A percentile compares a stretch with the other conserved stretches of the same genome.
These are phyloP conservation scores for Denticeps clupeoides DNA, from an alignment of 2,797 vertebrate genomes.

Conservation along the genomic window DNA sequence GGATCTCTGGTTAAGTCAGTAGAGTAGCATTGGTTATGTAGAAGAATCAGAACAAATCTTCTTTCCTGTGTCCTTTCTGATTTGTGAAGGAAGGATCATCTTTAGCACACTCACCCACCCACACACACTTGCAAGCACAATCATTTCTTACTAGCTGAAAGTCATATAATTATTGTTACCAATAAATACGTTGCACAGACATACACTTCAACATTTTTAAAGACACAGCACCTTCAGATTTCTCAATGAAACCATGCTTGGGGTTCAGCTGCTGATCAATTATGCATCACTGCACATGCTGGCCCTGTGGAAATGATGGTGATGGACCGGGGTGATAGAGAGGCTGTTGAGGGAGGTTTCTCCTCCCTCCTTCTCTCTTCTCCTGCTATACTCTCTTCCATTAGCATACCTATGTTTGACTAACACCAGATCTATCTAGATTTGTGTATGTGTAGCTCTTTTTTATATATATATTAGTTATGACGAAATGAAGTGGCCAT, in stretches of 20 bases:
- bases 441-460: not conserved
- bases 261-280: not conserved
- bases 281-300: not conserved
- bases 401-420: too few species aligned
- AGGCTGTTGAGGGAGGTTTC: not conserved
- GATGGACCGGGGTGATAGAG: not conserved
- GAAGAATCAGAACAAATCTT: too few species aligned
- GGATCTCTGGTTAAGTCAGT: too few species aligned
- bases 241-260: not conserved
- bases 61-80: slow-evolving; percentile 4
- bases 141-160: not conserved
- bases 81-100: not conserved
- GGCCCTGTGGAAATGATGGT: too few species aligned
- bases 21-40: too few species aligned
- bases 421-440: too few species aligned
- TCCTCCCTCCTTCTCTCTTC: not conserved
- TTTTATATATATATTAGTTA: not conserved
- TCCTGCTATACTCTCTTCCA: not conserved
- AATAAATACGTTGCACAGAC: too few species aligned
- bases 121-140: not conserved
- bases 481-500: too few species aligned
- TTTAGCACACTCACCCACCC: not conserved
- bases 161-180: too few species aligned
- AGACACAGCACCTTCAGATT: not conserved
- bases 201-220: not conserved